phyloP scores from a whole-genome alignment of 2,888 invertebrate species.

The Pegoplata infirma region DNA sequence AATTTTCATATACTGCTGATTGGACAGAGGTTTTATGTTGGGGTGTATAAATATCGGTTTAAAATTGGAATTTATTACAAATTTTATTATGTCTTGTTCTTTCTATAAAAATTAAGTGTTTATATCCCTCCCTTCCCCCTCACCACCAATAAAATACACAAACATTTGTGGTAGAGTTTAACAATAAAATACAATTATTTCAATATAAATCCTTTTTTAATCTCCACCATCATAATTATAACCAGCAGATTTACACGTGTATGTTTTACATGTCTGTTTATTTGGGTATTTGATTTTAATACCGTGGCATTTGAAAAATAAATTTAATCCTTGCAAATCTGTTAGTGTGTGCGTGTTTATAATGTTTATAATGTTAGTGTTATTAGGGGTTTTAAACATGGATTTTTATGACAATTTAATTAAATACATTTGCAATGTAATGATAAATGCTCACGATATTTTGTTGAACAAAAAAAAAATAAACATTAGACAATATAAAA shows the following conservation, averaged over 20 bases:
- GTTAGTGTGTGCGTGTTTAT: not conserved
- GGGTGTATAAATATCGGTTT: too few species aligned
- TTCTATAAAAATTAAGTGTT: too few species aligned
- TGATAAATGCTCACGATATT: not conserved
- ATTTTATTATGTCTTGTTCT: too few species aligned
- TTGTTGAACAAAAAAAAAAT: not conserved
- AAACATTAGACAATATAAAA: not conserved
- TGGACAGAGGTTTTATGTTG: too few species aligned
- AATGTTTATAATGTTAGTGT: too few species aligned
- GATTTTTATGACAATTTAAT: not conserved
- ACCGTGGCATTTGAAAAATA: not conserved
- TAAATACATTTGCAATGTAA: not conserved
- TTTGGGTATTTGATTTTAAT: not conserved
- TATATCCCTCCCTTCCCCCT: too few species aligned
- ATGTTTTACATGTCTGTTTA: not conserved
- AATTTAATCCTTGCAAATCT: not conserved
- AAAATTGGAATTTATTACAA: too few species aligned
- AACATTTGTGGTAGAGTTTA: not conserved
- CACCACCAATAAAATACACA: too few species aligned
- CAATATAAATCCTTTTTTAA: not conserved
- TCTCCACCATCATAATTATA: not conserved
- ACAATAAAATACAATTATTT: slow-evolving; percentile 19
- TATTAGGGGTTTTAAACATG: not conserved
- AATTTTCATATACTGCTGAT: too few species aligned
- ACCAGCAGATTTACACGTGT: not conserved